A percentile compares a stretch with the other conserved stretches of the same genome.
phyloP scores from a whole-genome alignment of 92 coral and sea anemone species.

The Montipora capitata region DNA sequence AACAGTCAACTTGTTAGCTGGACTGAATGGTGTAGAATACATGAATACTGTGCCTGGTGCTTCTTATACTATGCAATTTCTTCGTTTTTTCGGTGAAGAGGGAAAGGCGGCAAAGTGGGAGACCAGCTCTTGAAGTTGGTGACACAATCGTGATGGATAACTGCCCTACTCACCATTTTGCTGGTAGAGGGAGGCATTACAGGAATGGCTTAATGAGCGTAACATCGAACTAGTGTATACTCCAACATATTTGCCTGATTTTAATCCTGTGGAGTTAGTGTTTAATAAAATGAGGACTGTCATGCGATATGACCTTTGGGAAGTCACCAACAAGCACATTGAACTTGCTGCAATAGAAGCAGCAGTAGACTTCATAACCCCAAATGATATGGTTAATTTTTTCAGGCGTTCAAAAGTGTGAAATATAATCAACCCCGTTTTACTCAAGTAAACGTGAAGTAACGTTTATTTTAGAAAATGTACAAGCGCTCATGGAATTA shows the following conservation, averaged over 20 bases:
- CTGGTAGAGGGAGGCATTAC: slow-evolving; percentile 64
- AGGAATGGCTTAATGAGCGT: slow-evolving; percentile 48
- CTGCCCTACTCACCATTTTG: slow-evolving; percentile 69
- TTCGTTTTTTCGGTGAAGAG: slow-evolving; percentile 49
- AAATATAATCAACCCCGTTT: no score
- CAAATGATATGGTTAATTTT: background rate
- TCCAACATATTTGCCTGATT: slow-evolving; percentile 72
- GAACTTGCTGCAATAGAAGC: background rate
- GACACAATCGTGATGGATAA: slow-evolving; percentile 64
- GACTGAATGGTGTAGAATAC: slow-evolving; percentile 50
- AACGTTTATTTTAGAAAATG: no score
- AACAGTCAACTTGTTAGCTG: slow-evolving; percentile 70
- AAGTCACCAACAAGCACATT: slow-evolving; percentile 9
- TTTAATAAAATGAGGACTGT: slow-evolving; percentile 65
- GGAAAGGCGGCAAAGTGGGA: slow-evolving; percentile 48
- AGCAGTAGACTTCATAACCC: background rate
- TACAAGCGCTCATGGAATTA: no score
- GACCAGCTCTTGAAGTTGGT: slow-evolving; percentile 64
- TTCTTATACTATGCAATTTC: slow-evolving; percentile 30
- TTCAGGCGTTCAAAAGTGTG: background rate
- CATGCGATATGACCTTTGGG: slow-evolving; percentile 60
- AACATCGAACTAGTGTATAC: slow-evolving; percentile 66
- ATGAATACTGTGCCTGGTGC: slow-evolving; percentile 48
- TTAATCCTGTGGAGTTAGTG: slow-evolving; percentile 68
- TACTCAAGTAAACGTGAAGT: no score